Percentiles rank a stretch among this genome's conserved stretches.
Evolutionary conservation across 1,140 invertebrate genomes (phyloP).

Genomic region (Subanguina moxae): DNA sequence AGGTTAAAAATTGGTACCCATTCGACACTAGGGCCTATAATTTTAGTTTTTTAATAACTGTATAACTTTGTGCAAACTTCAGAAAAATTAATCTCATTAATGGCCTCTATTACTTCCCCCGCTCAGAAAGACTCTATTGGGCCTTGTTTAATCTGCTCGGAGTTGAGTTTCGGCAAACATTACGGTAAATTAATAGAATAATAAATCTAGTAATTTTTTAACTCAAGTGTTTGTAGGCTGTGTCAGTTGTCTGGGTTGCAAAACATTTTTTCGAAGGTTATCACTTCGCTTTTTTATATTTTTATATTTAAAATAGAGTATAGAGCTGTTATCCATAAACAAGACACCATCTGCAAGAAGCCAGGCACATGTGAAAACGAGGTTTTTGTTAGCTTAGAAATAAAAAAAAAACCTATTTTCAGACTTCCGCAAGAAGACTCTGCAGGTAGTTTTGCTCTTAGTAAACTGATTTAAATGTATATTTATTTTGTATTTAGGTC

Average conservation of each 20-base stretch:
- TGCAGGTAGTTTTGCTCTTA: conserved; percentile 31
- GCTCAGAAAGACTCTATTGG: background rate
- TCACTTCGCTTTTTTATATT: conserved; percentile 60
- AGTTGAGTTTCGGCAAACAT: background rate
- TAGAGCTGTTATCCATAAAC: conserved; percentile 60
- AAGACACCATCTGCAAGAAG: conserved; percentile 49
- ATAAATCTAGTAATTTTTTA: too few relatives aligned
- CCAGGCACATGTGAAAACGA: conserved; percentile 82
- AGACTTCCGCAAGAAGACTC: conserved; percentile 72
- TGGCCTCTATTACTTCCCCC: too few relatives aligned
- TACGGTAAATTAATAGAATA: too few relatives aligned
- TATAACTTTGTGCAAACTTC: too few relatives aligned
- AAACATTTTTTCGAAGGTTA: conserved; percentile 60
- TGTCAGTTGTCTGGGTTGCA: conserved; percentile 75
- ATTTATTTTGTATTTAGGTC: conserved; percentile 54
- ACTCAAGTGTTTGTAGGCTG: conserved; percentile 65
- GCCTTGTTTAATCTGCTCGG: background rate
- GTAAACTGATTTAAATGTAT: conserved; percentile 12
- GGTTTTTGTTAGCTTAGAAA: too few relatives aligned
- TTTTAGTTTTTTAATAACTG: too few relatives aligned
- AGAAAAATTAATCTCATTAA: too few relatives aligned
- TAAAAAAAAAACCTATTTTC: too few relatives aligned
- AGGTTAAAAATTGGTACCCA: too few relatives aligned
- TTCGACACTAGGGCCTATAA: too few relatives aligned
- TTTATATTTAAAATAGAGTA: conserved; percentile 3